Percentiles rank a stretch among this genome's conserved stretches.
These are phyloP conservation scores for Lamprotornis superbus DNA, from an alignment of 2,113 vertebrate species.

Conservation along the genomic window DNA sequence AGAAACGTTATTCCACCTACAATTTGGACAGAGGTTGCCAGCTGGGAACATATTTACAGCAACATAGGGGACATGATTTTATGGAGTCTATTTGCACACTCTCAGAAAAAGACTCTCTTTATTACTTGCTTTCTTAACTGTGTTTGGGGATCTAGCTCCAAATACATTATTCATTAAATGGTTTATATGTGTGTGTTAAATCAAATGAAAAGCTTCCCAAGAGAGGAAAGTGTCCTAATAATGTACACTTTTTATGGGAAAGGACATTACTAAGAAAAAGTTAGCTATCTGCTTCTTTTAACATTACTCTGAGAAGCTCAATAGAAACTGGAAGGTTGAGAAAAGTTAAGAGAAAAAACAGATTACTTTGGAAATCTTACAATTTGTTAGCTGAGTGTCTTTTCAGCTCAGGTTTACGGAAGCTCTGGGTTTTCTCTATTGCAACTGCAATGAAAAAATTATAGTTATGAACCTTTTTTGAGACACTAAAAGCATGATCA, in stretches of 20 bases:
- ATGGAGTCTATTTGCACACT: background rate
- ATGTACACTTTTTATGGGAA: constrained; percentile 7
- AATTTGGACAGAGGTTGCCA: background rate
- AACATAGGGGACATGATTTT: background rate
- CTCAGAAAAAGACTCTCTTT: background rate
- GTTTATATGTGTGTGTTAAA: constrained; percentile 42
- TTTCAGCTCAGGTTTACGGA: background rate
- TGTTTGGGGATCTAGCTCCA: constrained; percentile 19
- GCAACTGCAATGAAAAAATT: background rate
- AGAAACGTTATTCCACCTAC: background rate
- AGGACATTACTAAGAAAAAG: constrained; percentile 21
- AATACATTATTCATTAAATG: constrained; percentile 54
- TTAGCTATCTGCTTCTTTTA: constrained; percentile 27
- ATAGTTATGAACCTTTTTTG: background rate
- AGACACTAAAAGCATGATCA: background rate
- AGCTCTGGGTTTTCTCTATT: background rate
- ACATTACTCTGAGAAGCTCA: background rate
- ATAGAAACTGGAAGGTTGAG: background rate
- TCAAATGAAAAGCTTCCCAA: constrained; percentile 31
- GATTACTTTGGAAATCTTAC: background rate
- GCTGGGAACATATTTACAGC: constrained; percentile 4
- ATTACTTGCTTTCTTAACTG: constrained; percentile 10
- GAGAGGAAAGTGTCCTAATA: constrained; percentile 30
- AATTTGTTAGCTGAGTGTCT: background rate
- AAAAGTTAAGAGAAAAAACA: background rate